Base-by-base conservation (phyloP, 2,888 invertebrate genomes). In the Tachina fera region DNA sequence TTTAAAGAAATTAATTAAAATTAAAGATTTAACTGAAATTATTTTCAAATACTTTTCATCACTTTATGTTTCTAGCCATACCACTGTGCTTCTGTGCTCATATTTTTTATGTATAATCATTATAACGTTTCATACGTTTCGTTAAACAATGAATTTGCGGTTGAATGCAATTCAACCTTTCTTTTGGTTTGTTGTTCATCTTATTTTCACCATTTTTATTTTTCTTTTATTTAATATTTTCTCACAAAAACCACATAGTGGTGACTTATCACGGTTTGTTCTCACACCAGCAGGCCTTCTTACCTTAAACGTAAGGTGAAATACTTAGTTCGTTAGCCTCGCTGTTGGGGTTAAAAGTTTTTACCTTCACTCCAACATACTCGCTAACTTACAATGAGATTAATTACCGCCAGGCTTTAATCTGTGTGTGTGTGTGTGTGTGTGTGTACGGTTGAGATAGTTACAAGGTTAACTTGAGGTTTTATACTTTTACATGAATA, bases 101-200 rank as follows among this genome's bases (percentile, higher is more conserved):
- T 51, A n/a, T 31, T 56, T 60, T 51, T 49, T 63, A 10, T 16
- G 45, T 61, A 10, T 53, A 16, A 14, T 41, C 60, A 63, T 58
- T 81, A 70, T 47, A 58, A 51, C 70, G 75, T 77, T 86, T 86
- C 19, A 61, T 80, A 86, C 86, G 79, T 86, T 86, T 86, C 86
- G 86, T 86, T 86, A 68, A 86, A 83, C 86, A 86, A 86, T 86
- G 83, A 83, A 86, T 86, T 86, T 86, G 86, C 86, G 86, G 86
- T 86, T 86, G 86, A 86, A 80, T 80, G 83, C 79, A 83, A 80
- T 72, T 83, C 72, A 80, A 72, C 79, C 72, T 74, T 47, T 39
- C 39, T 41, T 51, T 51, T 31, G 60, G 47, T 39, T 31, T 51
- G 47, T 39, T 56, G 79, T 79, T 58, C 79, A 56, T 79, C 65